Percentiles rank a stretch among this genome's conserved stretches.
Evolutionary conservation across 2,888 invertebrate genomes (phyloP).

Genomic region (Blomia tropicalis): DNA sequence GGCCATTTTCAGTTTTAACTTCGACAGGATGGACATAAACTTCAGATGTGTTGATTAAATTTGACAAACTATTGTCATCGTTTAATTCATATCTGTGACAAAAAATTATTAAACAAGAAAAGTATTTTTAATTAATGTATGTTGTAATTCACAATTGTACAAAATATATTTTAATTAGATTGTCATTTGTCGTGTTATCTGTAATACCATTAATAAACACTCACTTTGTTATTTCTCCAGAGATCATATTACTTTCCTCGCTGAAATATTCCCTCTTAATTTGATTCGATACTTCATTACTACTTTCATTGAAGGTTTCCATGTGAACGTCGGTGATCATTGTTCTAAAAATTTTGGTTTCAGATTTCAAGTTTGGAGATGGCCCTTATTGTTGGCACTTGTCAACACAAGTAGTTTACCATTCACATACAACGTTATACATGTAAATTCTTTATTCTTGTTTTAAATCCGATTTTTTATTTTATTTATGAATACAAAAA

Average conservation of each 20-base stretch:
- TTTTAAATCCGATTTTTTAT: too few relatives aligned
- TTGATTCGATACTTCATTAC: neutral
- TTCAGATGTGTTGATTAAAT: neutral
- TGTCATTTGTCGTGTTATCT: too few relatives aligned
- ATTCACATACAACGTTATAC: neutral
- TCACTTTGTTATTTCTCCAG: neutral
- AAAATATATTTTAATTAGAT: too few relatives aligned
- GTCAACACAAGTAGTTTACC: neutral
- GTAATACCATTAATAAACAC: too few relatives aligned
- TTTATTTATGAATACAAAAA: too few relatives aligned
- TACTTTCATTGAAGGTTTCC: neutral
- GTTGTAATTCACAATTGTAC: too few relatives aligned
- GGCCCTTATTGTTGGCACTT: neutral
- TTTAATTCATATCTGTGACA: neutral
- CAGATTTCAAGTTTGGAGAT: neutral
- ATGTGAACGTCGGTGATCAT: neutral
- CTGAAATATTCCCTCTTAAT: neutral
- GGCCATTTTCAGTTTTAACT: neutral
- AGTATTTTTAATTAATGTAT: too few relatives aligned
- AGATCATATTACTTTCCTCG: neutral
- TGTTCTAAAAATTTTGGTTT: too few relatives aligned
- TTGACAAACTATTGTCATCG: neutral
- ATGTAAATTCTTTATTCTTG: too few relatives aligned
- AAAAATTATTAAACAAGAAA: neutral
- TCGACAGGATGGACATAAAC: neutral